Evolutionary conservation across 2,113 vertebrate species (phyloP).

Genomic region (Orycteropus afer): DNA sequence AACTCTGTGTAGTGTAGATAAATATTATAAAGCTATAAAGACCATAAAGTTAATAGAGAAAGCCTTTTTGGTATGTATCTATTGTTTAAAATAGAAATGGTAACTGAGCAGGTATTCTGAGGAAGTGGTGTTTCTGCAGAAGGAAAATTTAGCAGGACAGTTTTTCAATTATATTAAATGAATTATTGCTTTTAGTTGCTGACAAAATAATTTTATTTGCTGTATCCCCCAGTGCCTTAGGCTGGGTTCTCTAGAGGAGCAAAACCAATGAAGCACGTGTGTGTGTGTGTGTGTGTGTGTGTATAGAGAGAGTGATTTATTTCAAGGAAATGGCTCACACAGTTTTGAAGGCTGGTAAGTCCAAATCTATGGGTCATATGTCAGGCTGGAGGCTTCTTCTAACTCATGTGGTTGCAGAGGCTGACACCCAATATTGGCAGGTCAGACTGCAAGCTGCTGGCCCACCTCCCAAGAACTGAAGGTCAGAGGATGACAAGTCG

Average conservation of each 20-base stretch:
- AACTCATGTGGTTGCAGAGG: not conserved
- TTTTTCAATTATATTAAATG: not conserved
- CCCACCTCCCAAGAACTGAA: not conserved
- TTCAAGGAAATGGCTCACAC: not conserved
- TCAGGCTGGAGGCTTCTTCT: not conserved
- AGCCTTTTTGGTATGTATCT: not conserved
- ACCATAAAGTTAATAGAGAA: not conserved
- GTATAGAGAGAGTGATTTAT: not conserved
- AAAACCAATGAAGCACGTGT: not conserved
- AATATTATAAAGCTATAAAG: not conserved
- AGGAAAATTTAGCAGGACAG: not conserved
- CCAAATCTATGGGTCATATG: too few species aligned
- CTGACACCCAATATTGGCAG: too few species aligned
- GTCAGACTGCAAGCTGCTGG: not conserved
- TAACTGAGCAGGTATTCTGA: not conserved
- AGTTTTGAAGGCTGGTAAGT: not conserved
- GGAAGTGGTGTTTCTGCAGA: not conserved
- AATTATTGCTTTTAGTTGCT: not conserved
- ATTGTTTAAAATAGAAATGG: not conserved
- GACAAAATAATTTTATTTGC: not conserved
- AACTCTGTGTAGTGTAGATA: not conserved
- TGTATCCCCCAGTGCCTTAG: not conserved
- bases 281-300: too few species aligned
- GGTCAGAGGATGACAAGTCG: not conserved
- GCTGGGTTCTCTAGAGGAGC: not conserved